Evolutionary conservation across 2,888 invertebrate species (phyloP).

Genomic region (Deilephila porcellus): DNA sequence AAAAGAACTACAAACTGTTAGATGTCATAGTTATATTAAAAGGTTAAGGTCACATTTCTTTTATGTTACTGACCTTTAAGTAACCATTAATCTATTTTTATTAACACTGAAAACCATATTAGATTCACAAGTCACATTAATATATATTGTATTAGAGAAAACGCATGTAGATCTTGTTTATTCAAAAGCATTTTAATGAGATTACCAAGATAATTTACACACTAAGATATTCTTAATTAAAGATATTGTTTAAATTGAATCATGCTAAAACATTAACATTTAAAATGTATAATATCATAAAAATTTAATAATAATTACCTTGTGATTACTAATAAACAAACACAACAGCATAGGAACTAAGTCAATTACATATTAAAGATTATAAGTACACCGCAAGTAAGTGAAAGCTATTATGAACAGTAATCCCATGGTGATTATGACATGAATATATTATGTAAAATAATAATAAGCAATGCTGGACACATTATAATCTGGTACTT

Average conservation of each 20-base stretch:
- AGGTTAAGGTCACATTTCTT: not conserved
- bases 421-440: slow-evolving; percentile 2
- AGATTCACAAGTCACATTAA: too few relatives aligned
- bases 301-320: too few relatives aligned
- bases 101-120: not conserved
- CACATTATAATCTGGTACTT: not conserved
- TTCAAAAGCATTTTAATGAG: too few relatives aligned
- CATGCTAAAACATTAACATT: too few relatives aligned
- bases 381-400: not conserved
- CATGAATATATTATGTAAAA: not conserved
- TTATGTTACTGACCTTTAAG: not conserved
- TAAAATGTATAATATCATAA: too few relatives aligned
- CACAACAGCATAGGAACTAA: not conserved
- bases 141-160: too few relatives aligned
- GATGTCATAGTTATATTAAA: not conserved
- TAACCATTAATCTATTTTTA: not conserved
- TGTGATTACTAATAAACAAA: not conserved
- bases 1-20: not conserved
- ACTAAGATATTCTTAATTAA: not conserved
- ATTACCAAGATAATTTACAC: not conserved
- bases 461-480: not conserved
- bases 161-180: too few relatives aligned
- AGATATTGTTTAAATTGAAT: not conserved
- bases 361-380: not conserved
- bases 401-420: slow-evolving; percentile 19